A percentile compares a stretch with the other conserved stretches of the same genome.
Evolutionary conservation across 2,888 invertebrate genomes (phyloP).

Genomic region (Lochmaea crataegi): DNA sequence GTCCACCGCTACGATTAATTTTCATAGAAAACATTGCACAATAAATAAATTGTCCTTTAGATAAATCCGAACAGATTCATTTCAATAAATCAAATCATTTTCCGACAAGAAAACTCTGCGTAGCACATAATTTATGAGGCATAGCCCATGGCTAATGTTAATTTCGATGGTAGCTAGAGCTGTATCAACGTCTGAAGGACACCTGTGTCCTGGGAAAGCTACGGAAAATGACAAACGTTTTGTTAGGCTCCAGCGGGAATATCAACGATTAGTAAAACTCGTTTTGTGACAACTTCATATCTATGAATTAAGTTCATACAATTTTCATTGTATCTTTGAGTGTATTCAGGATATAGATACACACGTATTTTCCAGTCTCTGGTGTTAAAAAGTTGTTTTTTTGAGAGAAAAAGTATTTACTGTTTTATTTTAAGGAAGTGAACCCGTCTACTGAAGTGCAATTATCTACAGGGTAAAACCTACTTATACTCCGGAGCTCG

Average conservation of each 20-base stretch:
- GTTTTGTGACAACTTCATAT: too few relatives aligned
- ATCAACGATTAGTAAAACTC: too few relatives aligned
- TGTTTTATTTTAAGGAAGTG: too few relatives aligned
- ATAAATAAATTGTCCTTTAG: constrained; percentile 29
- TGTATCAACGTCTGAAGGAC: constrained; percentile 17
- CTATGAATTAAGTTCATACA: too few relatives aligned
- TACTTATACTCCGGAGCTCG: too few relatives aligned
- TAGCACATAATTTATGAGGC: constrained; percentile 30
- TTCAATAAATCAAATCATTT: constrained; percentile 31
- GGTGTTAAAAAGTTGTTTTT: too few relatives aligned
- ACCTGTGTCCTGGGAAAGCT: constrained; percentile 17
- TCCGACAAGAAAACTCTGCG: constrained; percentile 28
- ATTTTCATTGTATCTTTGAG: too few relatives aligned
- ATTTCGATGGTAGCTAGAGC: constrained; percentile 17
- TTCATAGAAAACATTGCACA: constrained; percentile 2
- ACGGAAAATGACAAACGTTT: constrained; percentile 20
- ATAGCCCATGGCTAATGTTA: constrained; percentile 32
- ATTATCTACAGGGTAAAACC: too few relatives aligned
- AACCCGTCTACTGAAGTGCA: too few relatives aligned
- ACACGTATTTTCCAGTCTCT: too few relatives aligned
- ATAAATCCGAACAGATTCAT: constrained; percentile 30
- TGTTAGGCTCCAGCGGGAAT: not conserved
- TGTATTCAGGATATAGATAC: too few relatives aligned
- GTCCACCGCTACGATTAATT: not conserved
- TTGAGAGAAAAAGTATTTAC: too few relatives aligned